phyloP scores from a whole-genome alignment of 2,113 vertebrate genomes.

The Eulacestoma nigropectus region DNA sequence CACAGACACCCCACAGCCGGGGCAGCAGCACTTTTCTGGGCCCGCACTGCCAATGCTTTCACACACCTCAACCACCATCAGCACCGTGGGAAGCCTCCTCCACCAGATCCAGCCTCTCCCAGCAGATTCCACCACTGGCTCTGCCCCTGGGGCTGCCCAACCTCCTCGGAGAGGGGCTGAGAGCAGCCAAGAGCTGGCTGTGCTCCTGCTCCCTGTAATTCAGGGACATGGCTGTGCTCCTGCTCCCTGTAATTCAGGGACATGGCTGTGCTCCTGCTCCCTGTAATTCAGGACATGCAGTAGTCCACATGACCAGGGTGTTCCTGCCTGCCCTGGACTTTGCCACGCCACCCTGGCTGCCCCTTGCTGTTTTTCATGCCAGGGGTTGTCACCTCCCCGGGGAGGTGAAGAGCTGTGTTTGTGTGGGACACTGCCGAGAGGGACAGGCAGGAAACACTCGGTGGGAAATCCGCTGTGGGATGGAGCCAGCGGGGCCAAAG shows the following conservation, averaged over 20 bases:
- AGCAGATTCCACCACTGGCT: background rate
- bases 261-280: background rate
- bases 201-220: background rate
- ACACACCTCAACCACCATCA: rapidly evolving
- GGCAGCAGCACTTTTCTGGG: background rate
- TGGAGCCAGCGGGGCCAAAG: background rate
- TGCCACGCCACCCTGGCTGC: too few species aligned
- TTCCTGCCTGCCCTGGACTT: background rate
- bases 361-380: rapidly evolving
- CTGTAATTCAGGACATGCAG: background rate
- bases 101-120: background rate
- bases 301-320: background rate
- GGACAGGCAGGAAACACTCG: background rate
- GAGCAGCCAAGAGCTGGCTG: background rate
- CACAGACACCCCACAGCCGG: background rate
- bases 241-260: background rate
- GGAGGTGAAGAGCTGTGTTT: rapidly evolving
- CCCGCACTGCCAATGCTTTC: background rate
- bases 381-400: background rate
- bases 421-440: rapidly evolving
- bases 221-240: background rate
- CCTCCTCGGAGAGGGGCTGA: background rate
- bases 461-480: background rate
- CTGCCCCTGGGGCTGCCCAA: rapidly evolving
- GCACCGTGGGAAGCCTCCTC: background rate